phyloP scores from a whole-genome alignment of 2,797 vertebrate genomes.

The Coendou prehensilis region DNA sequence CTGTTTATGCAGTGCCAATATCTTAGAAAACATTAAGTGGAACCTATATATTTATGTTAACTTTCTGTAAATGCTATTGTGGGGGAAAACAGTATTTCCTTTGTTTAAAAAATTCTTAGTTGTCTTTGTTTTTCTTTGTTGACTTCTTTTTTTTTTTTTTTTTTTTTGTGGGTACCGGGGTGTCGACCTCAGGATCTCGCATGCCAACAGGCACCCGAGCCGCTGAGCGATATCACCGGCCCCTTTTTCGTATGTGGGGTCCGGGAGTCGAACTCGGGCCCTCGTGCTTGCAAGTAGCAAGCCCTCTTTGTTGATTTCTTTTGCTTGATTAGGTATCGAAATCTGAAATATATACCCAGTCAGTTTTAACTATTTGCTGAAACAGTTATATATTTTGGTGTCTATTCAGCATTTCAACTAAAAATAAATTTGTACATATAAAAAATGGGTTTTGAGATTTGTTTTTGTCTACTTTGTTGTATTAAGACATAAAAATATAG shows the following conservation, averaged over 20 bases:
- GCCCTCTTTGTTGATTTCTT: background rate
- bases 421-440: background rate
- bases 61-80: slow-evolving; percentile 18
- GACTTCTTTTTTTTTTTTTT: too few relatives aligned
- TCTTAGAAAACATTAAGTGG: background rate
- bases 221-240: too few relatives aligned
- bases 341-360: background rate
- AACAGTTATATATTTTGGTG: background rate
- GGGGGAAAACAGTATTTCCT: slow-evolving; percentile 18
- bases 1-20: background rate
- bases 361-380: background rate
- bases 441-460: background rate
- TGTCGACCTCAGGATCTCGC: too few relatives aligned
- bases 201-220: too few relatives aligned
- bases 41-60: background rate
- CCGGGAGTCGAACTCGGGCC: too few relatives aligned
- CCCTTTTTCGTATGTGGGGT: too few relatives aligned
- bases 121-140: background rate
- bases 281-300: too few relatives aligned
- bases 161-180: too few relatives aligned
- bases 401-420: slow-evolving; percentile 1
- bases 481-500: slow-evolving; percentile 26
- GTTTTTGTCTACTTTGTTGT: slow-evolving; percentile 13
- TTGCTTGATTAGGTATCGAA: background rate
- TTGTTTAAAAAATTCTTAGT: background rate